Conservation (phyloP, 2,888 invertebrate species). For the Drymonia ruficornis region DNA sequence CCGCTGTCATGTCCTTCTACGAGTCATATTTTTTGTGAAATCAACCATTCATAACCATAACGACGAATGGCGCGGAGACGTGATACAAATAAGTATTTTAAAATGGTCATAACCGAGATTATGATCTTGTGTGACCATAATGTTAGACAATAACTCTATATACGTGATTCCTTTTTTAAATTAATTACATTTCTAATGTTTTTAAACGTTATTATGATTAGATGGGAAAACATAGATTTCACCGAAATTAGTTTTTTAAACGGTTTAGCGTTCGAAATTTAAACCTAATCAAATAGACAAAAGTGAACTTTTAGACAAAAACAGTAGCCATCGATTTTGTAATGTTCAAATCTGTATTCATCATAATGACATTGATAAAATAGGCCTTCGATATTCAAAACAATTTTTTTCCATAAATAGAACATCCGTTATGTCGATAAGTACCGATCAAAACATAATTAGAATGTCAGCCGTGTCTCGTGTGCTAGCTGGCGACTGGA, state of each 20-base stretch:
- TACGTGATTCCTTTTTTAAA: slow-evolving; percentile 72
- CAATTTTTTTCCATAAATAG: slow-evolving; percentile 32
- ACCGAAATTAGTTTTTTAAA: background rate
- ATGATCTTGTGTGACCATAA: slow-evolving; percentile 72
- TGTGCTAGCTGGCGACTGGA: slow-evolving; percentile 32
- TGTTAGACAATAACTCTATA: slow-evolving; percentile 74
- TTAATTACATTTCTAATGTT: slow-evolving; percentile 35
- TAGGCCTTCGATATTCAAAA: slow-evolving; percentile 23
- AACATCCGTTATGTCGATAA: slow-evolving; percentile 55
- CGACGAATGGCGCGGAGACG: slow-evolving; percentile 76
- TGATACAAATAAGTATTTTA: slow-evolving; percentile 69
- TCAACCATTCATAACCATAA: slow-evolving; percentile 61
- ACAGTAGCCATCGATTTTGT: too few species aligned
- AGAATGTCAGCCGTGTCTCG: slow-evolving; percentile 58
- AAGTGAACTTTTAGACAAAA: too few species aligned
- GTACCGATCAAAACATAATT: slow-evolving; percentile 50
- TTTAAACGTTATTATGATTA: slow-evolving; percentile 18
- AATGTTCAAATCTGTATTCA: background rate
- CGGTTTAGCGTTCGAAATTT: background rate
- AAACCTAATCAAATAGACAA: background rate
- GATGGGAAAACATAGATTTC: background rate
- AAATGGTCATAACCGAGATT: slow-evolving; percentile 68
- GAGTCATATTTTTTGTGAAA: slow-evolving; percentile 63
- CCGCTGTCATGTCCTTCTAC: slow-evolving; percentile 58
- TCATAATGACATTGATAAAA: slow-evolving; percentile 13